Evolutionary conservation across 1,140 invertebrate genomes (phyloP), one percentile per base, ranked within the genome.

Genomic region (Pygmarrhopalites habei): DNA sequence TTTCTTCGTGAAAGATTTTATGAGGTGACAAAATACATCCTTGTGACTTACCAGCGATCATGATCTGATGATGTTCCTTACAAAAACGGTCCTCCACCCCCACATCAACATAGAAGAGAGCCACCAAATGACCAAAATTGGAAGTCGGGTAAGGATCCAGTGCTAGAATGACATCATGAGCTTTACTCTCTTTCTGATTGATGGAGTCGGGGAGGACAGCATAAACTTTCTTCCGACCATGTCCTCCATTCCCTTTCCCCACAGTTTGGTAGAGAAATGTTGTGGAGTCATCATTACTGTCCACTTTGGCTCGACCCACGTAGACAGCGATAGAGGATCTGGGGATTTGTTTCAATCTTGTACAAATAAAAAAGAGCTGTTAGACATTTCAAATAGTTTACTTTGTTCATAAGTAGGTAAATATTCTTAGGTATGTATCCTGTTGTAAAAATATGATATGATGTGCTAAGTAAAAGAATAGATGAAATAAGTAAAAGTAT

Each of bases 101-200:
- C 10, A 72, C 65, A 59, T 80, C 76, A 29, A 80, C 66, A 64
- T 77, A 78, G 68, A 81, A 80, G 47, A 81, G 74, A 21, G 78
- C 60, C 2, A 81, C 72, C 23, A 79, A 73, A 71, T 82, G 81
- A 15, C 80, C 81, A 65, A 80, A 80, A 64, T 75, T 77, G 12
- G 75, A 74, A 5, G 64, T 55, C 0, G 81, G 80, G 62, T 76
- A 79, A 0, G 79, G 79, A 67, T 82, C 80, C 5, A 82, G 60
- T 10, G 77, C 77, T 1, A 82, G 29, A 52, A 81, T 73, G 14
- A 73, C 75, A 59, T 80, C 76, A 64, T 79, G 78, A 15, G 65
- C 49, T 2, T 72, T 73, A 4, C 72, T 65, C 7, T 59, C 61
- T 57, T 74, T 72, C 12, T 67, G 62, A 25, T 75, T 70, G 4